Percentiles rank a stretch among this genome's conserved stretches.
Conservation (phyloP, 2,113 vertebrate genomes). For the Cathartes aura region DNA sequence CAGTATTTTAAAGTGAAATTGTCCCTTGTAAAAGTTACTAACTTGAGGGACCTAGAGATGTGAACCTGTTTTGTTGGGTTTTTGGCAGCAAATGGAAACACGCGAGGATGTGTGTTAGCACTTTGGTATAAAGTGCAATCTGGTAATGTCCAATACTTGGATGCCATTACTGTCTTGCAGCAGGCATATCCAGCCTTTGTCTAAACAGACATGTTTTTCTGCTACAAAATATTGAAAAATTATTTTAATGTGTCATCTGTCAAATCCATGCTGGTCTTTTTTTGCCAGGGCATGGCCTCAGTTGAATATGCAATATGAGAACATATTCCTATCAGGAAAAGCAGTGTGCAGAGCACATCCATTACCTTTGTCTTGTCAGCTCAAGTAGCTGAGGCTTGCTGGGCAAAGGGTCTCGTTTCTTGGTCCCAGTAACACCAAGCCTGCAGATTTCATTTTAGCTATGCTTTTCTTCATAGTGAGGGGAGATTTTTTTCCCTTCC, state of each 20-base stretch:
- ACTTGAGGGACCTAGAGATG: background rate
- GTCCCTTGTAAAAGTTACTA: background rate
- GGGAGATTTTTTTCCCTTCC: background rate
- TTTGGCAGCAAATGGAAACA: constrained; percentile 20
- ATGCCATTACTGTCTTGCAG: background rate
- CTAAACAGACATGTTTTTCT: background rate
- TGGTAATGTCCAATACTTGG: background rate
- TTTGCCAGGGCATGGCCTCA: background rate
- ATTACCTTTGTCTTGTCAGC: background rate
- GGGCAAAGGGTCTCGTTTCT: background rate
- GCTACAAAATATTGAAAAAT: background rate
- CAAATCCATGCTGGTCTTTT: background rate
- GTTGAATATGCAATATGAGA: background rate
- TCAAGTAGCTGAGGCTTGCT: background rate
- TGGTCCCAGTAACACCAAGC: background rate
- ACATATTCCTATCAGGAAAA: background rate
- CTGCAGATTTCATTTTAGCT: background rate
- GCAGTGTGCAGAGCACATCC: background rate
- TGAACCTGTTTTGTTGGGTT: background rate
- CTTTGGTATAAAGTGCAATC: background rate
- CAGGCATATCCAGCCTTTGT: background rate
- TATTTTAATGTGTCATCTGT: background rate
- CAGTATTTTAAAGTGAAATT: background rate
- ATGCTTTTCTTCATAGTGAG: background rate
- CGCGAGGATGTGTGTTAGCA: background rate